Conservation (phyloP, 2,113 vertebrate genomes). For the Ictalurus punctatus region DNA sequence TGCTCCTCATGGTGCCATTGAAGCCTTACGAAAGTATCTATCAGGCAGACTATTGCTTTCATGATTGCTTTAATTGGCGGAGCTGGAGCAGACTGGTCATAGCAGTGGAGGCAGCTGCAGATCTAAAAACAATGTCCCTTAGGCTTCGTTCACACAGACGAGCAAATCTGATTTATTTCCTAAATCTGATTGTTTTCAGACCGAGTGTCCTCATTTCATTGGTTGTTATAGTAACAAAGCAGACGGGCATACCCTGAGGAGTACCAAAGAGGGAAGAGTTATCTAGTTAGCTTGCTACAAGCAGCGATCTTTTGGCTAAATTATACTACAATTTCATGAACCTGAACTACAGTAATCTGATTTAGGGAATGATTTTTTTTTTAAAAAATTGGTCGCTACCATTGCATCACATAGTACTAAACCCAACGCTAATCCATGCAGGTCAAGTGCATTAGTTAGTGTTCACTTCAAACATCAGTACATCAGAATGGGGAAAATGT, state of each 20-base stretch:
- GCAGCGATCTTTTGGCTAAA: neutral
- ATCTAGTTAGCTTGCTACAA: constrained; percentile 8
- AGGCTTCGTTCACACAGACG: constrained; percentile 1
- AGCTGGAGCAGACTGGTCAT: constrained; percentile 26
- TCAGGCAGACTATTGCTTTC: constrained; percentile 15
- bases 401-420: neutral
- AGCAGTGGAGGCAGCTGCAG: constrained; percentile 7
- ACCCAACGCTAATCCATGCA: neutral
- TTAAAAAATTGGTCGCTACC: neutral
- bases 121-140: constrained; percentile 16
- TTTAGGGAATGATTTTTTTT: neutral
- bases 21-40: constrained; percentile 29
- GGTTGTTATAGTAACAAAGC: constrained; percentile 37
- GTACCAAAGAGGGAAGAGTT: neutral
- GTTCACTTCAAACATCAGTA: neutral
- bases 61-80: constrained; percentile 22
- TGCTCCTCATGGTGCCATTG: constrained; percentile 10
- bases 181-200: constrained; percentile 18
- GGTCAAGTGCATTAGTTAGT: neutral
- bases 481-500: neutral
- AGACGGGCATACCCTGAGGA: neutral
- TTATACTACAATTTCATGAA: neutral
- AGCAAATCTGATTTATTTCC: constrained; percentile 30
- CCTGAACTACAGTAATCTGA: neutral
- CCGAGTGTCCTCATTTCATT: neutral